Evolutionary conservation across 1,140 invertebrate genomes (phyloP), one percentile per base, ranked within the genome.

Genomic region (Ctenoplectra terminalis): DNA sequence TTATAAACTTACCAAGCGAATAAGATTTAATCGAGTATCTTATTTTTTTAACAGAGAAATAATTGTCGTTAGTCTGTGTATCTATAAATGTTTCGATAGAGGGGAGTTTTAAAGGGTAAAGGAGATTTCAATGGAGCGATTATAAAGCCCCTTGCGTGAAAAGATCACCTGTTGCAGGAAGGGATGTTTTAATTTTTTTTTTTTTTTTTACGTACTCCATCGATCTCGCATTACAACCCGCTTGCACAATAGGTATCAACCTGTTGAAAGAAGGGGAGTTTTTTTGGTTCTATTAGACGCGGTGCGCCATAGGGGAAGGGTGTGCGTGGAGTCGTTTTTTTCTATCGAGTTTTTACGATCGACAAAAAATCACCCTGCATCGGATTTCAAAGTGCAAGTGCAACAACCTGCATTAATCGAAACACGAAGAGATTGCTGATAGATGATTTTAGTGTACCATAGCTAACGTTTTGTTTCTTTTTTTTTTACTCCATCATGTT

Each of bases 261-360:
- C 88, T 90, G 90, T 83, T 66, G 78, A 83, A 29, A 46, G 85
- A 86, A 86, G 88, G 89, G 89, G 89, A 88, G 87, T 82, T 89
- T 90, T 90, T 89, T 88, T 86, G 31, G 17, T 78, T 74, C 77
- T 66, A 81, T 89, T 86, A 88, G 83, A 29, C 29, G 56, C 84
- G 70, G 54, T 13, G 15, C 37, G 52, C 23, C 29, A 52, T 46
- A 63, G 56, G 75, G 76, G 78, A 78, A 83, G 64, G 46, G 72
- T 75, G 66, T 82, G 75, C 48, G 60, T 70, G 73, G 79, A 79
- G 56, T 58, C 54, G 46, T 48, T 71, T 82, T 88, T 84, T 71
- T 61, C 56, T 54, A 52, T 74, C 40, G 54, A 37, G 71, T 83
- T 85, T 70, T 83, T 87, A 81, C 73, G 72, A 78, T 70, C 66